These are phyloP conservation scores for Galerucella calmariensis DNA, from an alignment of 2,888 invertebrate species.

Conservation along the genomic window DNA sequence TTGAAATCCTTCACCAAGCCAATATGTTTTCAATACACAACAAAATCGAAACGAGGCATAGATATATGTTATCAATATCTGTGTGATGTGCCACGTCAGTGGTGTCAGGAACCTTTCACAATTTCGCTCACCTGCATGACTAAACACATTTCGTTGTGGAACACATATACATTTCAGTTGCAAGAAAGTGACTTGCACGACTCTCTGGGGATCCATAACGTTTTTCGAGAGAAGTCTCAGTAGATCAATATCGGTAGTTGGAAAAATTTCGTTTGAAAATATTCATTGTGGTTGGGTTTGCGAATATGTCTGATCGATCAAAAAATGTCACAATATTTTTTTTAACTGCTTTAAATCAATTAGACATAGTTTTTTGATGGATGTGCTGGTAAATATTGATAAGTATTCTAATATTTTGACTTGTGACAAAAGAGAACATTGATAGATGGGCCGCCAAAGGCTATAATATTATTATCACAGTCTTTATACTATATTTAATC, in stretches of 20 bases:
- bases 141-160: slow-evolving; percentile 37
- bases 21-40: slow-evolving; percentile 32
- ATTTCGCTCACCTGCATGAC: slow-evolving; percentile 44
- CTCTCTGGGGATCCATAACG: slow-evolving; percentile 52
- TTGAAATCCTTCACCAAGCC: slow-evolving; percentile 13
- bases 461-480: not conserved
- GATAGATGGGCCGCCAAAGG: not conserved
- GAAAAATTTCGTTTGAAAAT: slow-evolving; percentile 27
- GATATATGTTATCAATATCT: slow-evolving; percentile 37
- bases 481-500: no score
- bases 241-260: slow-evolving; percentile 35
- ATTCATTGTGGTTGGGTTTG: slow-evolving; percentile 25
- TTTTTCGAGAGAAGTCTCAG: slow-evolving; percentile 44
- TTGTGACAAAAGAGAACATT: not conserved
- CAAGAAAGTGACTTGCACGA: slow-evolving; percentile 52
- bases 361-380: not conserved
- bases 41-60: slow-evolving; percentile 29
- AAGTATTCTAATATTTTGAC: not conserved
- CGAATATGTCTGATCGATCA: slow-evolving; percentile 34
- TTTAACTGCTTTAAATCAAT: slow-evolving; percentile 19
- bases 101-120: slow-evolving; percentile 45
- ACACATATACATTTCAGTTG: slow-evolving; percentile 47
- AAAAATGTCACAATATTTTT: slow-evolving; percentile 35
- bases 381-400: not conserved
- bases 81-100: slow-evolving; percentile 35